Base-by-base conservation (phyloP, 2,113 vertebrate genomes). In the Cyanistes caeruleus region DNA sequence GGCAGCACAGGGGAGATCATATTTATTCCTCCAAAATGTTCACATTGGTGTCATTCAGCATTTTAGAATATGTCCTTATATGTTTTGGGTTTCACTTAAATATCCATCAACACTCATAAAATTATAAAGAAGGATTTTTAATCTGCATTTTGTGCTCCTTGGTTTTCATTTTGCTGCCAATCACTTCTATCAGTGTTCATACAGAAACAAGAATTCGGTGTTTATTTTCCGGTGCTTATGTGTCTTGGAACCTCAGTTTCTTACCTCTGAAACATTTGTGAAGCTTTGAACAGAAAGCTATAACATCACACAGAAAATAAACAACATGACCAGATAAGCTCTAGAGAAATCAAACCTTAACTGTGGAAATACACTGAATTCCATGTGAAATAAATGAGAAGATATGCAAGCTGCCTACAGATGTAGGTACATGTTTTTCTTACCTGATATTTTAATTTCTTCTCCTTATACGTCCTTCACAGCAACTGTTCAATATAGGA, bases 321-420 rank as follows among this genome's bases (percentile, higher is more conserved):
- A 33, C 31, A 94, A 39, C 52, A 79, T 62, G 75, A 86, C 64
- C 43, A 83, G 51, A 77, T 77, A 89, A 70, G n/a, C 74, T 83
- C 78, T 74, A 80, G 93, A 94, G 84, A 94, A 95, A 94, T 94
- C 72, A 95, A 41, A 55, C 55, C 39, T 85, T 91, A 91, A 87
- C 51, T 77, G 59, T 77, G 52, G 37, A 94, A 91, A 70, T 63
- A 79, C 33, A 67, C 39, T 56, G 55, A 90, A 86, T 80, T 93
- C 46, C 63, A 77, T 53, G 70, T 83, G 84, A 95, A 94, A 79
- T 80, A 80, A 91, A 91, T 55, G 15, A 77, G 33, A 89, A 74
- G 12, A 8, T n/a, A 6, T 75, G 41, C 81, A 46, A 92, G 44
- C 33, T 84, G 58, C 76, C 51, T 94, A 43, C 35, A 89, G 67